Conservation (phyloP, 2,888 invertebrate species). For the Drosophila hamatofila region DNA sequence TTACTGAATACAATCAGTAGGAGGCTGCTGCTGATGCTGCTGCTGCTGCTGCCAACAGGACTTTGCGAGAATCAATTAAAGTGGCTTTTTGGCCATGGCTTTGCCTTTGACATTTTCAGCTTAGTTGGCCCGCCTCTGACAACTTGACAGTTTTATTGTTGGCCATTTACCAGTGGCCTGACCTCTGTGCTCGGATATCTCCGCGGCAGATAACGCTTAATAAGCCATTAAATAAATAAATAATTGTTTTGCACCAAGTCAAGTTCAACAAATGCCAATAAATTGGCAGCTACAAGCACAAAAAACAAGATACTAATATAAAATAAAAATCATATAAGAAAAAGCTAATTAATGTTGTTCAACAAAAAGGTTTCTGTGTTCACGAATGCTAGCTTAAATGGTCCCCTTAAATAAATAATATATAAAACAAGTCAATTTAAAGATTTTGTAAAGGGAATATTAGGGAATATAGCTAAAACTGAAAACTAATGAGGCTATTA, state of each 20-base stretch:
- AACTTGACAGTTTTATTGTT: conserved; percentile 73
- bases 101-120: conserved; percentile 46
- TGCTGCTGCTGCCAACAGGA: conserved; percentile 46
- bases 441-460: no score
- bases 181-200: conserved; percentile 4
- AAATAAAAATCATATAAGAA: neutral
- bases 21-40: conserved; percentile 7
- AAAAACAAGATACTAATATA: neutral
- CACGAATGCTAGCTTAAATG: neutral
- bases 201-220: conserved; percentile 15
- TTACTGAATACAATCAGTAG: conserved; percentile 27
- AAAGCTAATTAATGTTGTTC: neutral
- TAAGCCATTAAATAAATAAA: conserved; percentile 18
- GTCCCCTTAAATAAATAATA: neutral
- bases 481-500: no score
- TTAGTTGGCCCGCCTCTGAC: conserved; percentile 50
- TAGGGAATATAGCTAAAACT: no score
- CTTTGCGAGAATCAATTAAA: conserved; percentile 71
- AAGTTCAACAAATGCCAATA: conserved; percentile 4
- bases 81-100: conserved; percentile 49
- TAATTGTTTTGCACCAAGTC: neutral
- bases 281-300: neutral
- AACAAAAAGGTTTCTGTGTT: neutral
- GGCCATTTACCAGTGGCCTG: conserved; percentile 28
- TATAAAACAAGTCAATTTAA: neutral